phyloP scores from a whole-genome alignment of 2,113 vertebrate species.

The Dromiciops gliroides region DNA sequence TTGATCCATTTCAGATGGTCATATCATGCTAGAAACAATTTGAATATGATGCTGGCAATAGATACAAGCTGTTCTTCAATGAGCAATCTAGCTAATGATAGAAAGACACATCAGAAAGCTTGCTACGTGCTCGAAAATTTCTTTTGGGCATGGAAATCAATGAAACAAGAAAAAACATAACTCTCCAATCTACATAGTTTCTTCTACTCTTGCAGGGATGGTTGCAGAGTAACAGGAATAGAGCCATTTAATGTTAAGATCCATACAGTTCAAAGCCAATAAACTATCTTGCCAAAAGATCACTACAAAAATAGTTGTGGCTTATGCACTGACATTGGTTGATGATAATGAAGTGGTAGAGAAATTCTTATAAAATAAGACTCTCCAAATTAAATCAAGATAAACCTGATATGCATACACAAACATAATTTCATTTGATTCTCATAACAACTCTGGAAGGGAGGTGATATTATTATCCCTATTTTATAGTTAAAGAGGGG shows the following conservation, averaged over 20 bases:
- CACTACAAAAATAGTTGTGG: too few relatives aligned
- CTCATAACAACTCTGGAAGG: too few relatives aligned
- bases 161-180: background rate
- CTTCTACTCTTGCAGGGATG: background rate
- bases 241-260: background rate
- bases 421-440: too few relatives aligned
- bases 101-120: background rate
- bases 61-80: background rate
- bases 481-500: too few relatives aligned
- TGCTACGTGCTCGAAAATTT: background rate
- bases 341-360: too few relatives aligned
- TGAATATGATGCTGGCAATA: background rate
- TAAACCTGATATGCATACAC: too few relatives aligned
- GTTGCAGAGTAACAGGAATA: background rate
- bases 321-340: too few relatives aligned
- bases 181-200: background rate
- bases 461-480: too few relatives aligned
- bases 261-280: too few relatives aligned
- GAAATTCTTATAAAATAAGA: too few relatives aligned
- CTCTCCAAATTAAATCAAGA: too few relatives aligned
- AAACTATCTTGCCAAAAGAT: too few relatives aligned
- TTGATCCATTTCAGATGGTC: background rate
- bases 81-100: background rate
- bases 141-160: background rate
- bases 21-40: background rate